Conservation (phyloP, 2,888 invertebrate species). For the Bellardia pandia region DNA sequence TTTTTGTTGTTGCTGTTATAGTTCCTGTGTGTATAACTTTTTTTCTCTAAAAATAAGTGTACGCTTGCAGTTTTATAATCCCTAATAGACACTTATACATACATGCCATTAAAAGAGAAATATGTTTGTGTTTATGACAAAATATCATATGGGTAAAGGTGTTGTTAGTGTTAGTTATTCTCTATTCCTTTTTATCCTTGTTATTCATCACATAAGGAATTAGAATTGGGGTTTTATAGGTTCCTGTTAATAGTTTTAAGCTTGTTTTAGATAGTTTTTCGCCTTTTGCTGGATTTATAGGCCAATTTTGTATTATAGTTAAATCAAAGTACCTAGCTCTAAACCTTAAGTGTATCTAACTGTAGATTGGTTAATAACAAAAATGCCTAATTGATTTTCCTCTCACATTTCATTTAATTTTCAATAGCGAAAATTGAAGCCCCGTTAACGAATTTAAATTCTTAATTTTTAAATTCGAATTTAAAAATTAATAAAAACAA, state of each 20-base stretch:
- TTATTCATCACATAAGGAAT: constrained; percentile 1
- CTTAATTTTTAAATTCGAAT: too few species aligned
- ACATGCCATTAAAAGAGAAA: constrained; percentile 10
- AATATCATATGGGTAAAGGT: constrained; percentile 61
- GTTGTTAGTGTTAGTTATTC: constrained; percentile 45
- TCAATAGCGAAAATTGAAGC: too few species aligned
- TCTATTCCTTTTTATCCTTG: constrained; percentile 8
- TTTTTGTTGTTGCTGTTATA: constrained; percentile 7
- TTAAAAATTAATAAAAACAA: too few species aligned
- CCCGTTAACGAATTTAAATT: too few species aligned
- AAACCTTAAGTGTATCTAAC: too few species aligned
- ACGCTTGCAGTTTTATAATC: constrained; percentile 34
- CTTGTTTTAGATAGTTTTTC: not conserved
- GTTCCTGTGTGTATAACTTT: constrained; percentile 53
- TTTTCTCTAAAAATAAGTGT: not conserved
- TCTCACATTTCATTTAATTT: too few species aligned
- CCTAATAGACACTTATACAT: constrained; percentile 14
- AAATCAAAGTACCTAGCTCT: too few species aligned
- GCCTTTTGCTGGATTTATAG: constrained; percentile 29
- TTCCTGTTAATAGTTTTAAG: constrained; percentile 47
- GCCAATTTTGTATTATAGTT: too few species aligned
- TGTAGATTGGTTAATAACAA: too few species aligned
- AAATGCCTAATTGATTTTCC: too few species aligned
- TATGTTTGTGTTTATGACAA: constrained; percentile 1
- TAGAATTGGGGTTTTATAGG: constrained; percentile 38